Evolutionary conservation across 2,113 vertebrate species (phyloP).

Genomic region (Colius striatus): DNA sequence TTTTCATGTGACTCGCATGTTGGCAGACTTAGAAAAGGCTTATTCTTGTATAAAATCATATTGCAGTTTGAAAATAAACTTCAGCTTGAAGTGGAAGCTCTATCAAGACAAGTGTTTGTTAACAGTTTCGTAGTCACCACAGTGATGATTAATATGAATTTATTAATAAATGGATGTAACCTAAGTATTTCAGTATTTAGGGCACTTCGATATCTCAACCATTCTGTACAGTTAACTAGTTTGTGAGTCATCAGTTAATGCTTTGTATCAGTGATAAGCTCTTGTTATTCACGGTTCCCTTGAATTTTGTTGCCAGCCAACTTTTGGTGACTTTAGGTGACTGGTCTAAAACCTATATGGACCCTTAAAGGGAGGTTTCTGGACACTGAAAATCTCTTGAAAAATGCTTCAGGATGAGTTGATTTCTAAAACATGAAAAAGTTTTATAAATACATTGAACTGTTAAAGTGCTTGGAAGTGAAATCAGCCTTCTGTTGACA

Average conservation of each 20-base stretch:
- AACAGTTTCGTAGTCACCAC: neutral
- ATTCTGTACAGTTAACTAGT: neutral
- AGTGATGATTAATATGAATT: neutral
- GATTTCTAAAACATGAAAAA: neutral
- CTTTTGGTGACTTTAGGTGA: neutral
- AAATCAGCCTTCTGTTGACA: neutral
- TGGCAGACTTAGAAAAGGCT: neutral
- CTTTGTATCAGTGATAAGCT: neutral
- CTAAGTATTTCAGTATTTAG: neutral
- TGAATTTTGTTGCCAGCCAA: neutral
- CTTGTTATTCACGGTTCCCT: neutral
- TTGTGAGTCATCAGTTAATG: neutral
- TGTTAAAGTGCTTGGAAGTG: neutral
- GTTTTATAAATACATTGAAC: neutral
- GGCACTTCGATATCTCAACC: neutral
- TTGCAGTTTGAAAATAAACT: neutral
- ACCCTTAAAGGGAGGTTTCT: neutral
- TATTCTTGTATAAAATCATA: neutral
- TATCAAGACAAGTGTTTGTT: neutral
- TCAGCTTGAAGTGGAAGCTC: neutral
- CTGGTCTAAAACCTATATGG: neutral
- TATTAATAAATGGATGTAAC: neutral
- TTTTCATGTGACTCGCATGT: accelerated
- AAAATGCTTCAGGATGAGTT: neutral
- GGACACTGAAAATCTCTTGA: neutral